phyloP scores from a whole-genome alignment of 1,140 invertebrate genomes.

The Drosophila kurseongensis region DNA sequence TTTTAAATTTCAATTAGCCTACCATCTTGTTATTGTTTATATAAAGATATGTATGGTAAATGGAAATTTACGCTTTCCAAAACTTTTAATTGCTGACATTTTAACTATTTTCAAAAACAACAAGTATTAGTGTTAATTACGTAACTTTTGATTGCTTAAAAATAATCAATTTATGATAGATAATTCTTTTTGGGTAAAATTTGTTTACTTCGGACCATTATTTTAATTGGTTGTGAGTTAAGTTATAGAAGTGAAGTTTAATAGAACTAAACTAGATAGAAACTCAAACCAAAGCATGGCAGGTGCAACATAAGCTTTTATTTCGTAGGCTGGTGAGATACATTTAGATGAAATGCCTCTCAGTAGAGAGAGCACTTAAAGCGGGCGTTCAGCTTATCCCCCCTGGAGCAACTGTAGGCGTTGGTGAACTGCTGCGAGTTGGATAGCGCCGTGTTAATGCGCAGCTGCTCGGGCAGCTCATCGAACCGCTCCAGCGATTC shows the following conservation, averaged over 20 bases:
- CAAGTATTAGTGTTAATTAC: too few relatives aligned
- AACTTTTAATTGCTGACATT: too few relatives aligned
- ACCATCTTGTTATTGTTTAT: too few relatives aligned
- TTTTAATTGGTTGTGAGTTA: too few relatives aligned
- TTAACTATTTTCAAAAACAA: too few relatives aligned
- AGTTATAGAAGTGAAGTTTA: not conserved
- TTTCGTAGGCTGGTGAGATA: conserved; percentile 20
- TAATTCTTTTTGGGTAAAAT: too few relatives aligned
- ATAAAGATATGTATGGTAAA: too few relatives aligned
- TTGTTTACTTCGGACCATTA: too few relatives aligned
- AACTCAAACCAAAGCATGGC: not conserved
- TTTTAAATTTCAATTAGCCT: too few relatives aligned
- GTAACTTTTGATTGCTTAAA: too few relatives aligned
- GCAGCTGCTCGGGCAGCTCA: conserved; percentile 88
- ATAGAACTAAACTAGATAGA: not conserved
- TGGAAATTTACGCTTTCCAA: too few relatives aligned
- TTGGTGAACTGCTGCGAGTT: conserved; percentile 92
- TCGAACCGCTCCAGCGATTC: conserved; percentile 57
- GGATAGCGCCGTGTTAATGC: conserved; percentile 92
- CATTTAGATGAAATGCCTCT: conserved; percentile 1
- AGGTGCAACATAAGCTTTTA: conserved; percentile 27
- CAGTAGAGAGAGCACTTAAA: conserved; percentile 89
- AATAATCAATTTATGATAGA: too few relatives aligned
- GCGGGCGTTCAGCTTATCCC: conserved; percentile 91
- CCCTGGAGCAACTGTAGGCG: conserved; percentile 89